Conservation (phyloP, 2,113 vertebrate genomes). For the Melierax canorus region DNA sequence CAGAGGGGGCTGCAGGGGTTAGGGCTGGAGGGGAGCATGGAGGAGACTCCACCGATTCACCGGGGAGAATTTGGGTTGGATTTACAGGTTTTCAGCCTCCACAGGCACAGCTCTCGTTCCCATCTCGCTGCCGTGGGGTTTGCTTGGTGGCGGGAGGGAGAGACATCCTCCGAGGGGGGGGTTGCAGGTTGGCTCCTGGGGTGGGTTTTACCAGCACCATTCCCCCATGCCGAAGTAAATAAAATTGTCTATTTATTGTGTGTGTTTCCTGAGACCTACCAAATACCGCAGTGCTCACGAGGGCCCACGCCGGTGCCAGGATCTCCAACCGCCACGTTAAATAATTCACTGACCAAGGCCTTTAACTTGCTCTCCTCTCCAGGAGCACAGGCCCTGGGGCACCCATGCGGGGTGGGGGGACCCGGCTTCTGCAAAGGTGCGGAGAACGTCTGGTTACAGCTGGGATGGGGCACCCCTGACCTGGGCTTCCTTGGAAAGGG, state of each 20-base stretch:
- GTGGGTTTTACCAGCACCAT: neutral
- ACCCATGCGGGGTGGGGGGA: rapidly evolving
- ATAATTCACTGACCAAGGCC: constrained; percentile 40
- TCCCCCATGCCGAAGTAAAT: neutral
- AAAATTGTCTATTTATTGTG: neutral
- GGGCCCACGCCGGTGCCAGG: neutral
- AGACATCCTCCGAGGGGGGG: rapidly evolving
- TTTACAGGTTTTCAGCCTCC: neutral
- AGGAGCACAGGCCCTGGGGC: neutral
- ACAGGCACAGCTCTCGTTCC: rapidly evolving
- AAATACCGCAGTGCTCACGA: neutral
- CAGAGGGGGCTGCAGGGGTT: neutral
- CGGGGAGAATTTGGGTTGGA: neutral
- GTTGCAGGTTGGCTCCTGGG: neutral
- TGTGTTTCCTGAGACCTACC: neutral
- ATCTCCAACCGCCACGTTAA: constrained; percentile 2
- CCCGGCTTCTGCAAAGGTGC: rapidly evolving
- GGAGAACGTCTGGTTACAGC: rapidly evolving
- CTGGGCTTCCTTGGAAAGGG: neutral
- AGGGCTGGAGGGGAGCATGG: rapidly evolving
- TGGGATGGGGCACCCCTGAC: neutral
- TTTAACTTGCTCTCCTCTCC: neutral
- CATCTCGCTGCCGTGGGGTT: rapidly evolving
- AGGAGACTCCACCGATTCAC: neutral
- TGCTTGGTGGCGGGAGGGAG: rapidly evolving